phyloP scores from a whole-genome alignment of 2,888 invertebrate genomes.

The Chymomyza amoena region DNA sequence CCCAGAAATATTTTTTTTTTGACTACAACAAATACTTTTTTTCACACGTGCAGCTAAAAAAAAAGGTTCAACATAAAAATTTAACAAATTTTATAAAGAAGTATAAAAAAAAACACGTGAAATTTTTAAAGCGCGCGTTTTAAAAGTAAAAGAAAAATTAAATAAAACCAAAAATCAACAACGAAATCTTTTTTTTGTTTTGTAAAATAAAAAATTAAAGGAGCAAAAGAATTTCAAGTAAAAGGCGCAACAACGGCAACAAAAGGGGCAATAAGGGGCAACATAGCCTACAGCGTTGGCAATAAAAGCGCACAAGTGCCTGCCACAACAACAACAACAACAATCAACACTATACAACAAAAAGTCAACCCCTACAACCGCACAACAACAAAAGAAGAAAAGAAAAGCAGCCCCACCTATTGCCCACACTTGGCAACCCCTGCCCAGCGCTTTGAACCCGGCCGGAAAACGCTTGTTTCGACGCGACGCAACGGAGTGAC shows the following conservation, averaged over 20 bases:
- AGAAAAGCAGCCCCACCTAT: not conserved
- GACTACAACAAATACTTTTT: slow-evolving; percentile 2
- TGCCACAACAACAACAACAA: slow-evolving; percentile 47
- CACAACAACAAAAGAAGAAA: slow-evolving; percentile 10
- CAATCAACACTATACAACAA: slow-evolving; percentile 21
- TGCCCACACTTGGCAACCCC: not conserved
- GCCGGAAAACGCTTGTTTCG: slow-evolving; percentile 72
- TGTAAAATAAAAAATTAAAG: slow-evolving; percentile 33
- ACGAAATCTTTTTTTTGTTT: slow-evolving; percentile 32
- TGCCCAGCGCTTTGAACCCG: slow-evolving; percentile 43
- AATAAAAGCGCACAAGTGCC: slow-evolving; percentile 68
- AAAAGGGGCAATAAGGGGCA: slow-evolving; percentile 39
- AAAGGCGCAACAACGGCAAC: slow-evolving; percentile 6
- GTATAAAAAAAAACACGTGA: slow-evolving; percentile 40
- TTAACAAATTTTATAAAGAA: slow-evolving; percentile 26
- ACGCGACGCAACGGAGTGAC: slow-evolving; percentile 29
- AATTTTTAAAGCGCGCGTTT: slow-evolving; percentile 35
- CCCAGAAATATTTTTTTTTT: too few species aligned
- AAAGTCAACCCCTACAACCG: slow-evolving; percentile 5
- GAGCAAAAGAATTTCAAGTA: slow-evolving; percentile 47
- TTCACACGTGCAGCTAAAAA: slow-evolving; percentile 4
- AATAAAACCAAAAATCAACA: slow-evolving; percentile 38
- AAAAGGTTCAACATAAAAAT: not conserved
- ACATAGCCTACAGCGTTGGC: slow-evolving; percentile 12
- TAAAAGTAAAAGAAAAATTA: slow-evolving; percentile 6